These are phyloP conservation scores for Corythornis vintsioides DNA, from an alignment of 2,113 vertebrate species.

Conservation along the genomic window DNA sequence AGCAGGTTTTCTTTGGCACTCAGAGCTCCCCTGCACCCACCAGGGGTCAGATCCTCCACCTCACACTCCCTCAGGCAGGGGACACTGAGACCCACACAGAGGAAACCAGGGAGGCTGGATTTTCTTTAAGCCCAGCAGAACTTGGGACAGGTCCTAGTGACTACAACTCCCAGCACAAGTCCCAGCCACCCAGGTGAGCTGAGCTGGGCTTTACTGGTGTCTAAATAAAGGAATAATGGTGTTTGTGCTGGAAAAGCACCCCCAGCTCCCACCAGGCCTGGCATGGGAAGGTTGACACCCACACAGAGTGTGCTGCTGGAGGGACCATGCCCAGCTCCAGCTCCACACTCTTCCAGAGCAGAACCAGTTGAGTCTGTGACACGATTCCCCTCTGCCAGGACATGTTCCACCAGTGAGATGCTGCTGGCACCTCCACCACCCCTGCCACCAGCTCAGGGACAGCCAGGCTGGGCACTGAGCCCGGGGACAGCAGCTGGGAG, in stretches of 20 bases:
- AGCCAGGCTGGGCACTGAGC: conserved; percentile 34
- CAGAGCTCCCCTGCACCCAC: too few species aligned
- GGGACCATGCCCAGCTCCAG: conserved; percentile 4
- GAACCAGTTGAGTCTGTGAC: background rate
- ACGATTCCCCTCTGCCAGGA: background rate
- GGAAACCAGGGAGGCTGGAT: background rate
- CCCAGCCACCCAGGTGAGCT: background rate
- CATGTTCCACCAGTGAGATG: background rate
- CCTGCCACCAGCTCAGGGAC: background rate
- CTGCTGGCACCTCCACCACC: background rate
- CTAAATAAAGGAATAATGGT: background rate
- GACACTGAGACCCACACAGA: background rate
- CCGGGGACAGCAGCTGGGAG: conserved; percentile 42
- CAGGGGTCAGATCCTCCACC: too few species aligned
- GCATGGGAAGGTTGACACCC: background rate
- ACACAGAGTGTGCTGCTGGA: background rate
- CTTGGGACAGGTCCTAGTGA: background rate
- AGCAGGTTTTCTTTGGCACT: too few species aligned
- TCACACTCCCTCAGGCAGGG: background rate
- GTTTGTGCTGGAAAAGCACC: conserved; percentile 17
- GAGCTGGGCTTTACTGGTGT: background rate
- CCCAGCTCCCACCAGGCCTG: conserved; percentile 12
- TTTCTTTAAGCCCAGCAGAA: background rate
- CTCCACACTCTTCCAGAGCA: background rate
- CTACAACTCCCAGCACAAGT: background rate